Conservation (phyloP, 2,888 invertebrate genomes). For the Drosophila mulleri region DNA sequence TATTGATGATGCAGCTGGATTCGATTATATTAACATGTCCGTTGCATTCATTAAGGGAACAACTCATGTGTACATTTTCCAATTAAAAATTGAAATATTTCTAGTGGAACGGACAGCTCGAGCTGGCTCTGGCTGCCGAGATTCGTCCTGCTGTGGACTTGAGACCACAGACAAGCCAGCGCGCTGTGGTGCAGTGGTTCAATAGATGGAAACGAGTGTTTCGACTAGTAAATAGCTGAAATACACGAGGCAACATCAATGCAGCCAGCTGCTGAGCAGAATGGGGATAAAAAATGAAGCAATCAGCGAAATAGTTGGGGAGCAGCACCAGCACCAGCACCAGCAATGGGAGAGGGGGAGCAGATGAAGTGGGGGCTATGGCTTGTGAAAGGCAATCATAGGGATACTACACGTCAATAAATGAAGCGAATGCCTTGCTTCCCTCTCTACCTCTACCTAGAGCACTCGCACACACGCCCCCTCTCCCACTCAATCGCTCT, state of each 20-base stretch:
- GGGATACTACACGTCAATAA: slow-evolving; percentile 76
- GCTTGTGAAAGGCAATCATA: slow-evolving; percentile 70
- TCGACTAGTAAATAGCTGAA: slow-evolving; percentile 44
- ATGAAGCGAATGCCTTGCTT: slow-evolving; percentile 54
- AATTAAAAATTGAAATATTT: slow-evolving; percentile 84
- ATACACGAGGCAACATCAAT: slow-evolving; percentile 51
- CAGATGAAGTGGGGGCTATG: slow-evolving; percentile 17
- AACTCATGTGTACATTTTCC: slow-evolving; percentile 83
- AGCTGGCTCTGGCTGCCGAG: slow-evolving; percentile 15
- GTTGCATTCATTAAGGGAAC: slow-evolving; percentile 78
- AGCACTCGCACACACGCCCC: neutral
- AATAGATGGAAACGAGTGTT: slow-evolving; percentile 19
- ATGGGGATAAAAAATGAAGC: slow-evolving; percentile 68
- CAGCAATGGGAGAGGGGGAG: neutral
- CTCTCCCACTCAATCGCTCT: neutral
- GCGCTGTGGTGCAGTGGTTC: neutral
- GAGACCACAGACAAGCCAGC: neutral
- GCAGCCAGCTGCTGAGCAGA: neutral
- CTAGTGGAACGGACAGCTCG: slow-evolving; percentile 58
- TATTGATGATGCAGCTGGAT: slow-evolving; percentile 55
- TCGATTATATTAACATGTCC: slow-evolving; percentile 66
- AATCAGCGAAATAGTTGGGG: slow-evolving; percentile 49
- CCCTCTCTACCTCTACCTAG: neutral
- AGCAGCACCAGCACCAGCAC: neutral
- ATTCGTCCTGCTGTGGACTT: slow-evolving; percentile 29